phyloP scores from a whole-genome alignment of 2,797 vertebrate species.

The Naso thynnoides region DNA sequence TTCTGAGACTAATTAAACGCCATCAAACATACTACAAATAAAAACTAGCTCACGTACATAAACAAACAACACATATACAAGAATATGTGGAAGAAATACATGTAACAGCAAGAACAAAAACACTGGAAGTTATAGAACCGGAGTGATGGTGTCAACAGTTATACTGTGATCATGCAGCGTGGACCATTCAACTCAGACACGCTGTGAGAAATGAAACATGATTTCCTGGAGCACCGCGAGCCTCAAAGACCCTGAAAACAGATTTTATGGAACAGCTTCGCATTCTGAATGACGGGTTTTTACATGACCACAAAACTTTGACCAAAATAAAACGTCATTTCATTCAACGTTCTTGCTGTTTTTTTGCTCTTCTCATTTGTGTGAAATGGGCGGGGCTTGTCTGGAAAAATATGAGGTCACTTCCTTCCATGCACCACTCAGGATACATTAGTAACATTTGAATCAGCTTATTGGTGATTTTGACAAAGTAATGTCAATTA shows the following conservation, averaged over 20 bases:
- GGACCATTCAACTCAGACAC: slow-evolving; percentile 39
- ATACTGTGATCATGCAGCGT: slow-evolving; percentile 62
- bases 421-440: neutral
- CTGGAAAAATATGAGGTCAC: too few relatives aligned
- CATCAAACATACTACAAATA: slow-evolving; percentile 27
- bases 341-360: too few relatives aligned
- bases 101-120: slow-evolving; percentile 57
- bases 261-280: slow-evolving; percentile 2
- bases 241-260: slow-evolving; percentile 28
- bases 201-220: slow-evolving; percentile 20
- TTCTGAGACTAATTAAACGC: neutral
- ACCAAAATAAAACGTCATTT: too few relatives aligned
- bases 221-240: slow-evolving; percentile 20
- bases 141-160: slow-evolving; percentile 55
- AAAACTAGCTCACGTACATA: slow-evolving; percentile 8
- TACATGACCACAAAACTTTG: neutral
- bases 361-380: neutral
- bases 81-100: slow-evolving; percentile 33
- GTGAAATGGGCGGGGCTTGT: neutral
- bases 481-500: too few relatives aligned
- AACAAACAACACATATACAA: slow-evolving; percentile 36
- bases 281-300: neutral
- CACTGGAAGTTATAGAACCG: slow-evolving; percentile 71
- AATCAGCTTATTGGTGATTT: too few relatives aligned
- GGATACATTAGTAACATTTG: neutral